These are phyloP conservation scores for Phalloptychus januarius DNA, from an alignment of 2,797 vertebrate genomes.

Conservation along the genomic window DNA sequence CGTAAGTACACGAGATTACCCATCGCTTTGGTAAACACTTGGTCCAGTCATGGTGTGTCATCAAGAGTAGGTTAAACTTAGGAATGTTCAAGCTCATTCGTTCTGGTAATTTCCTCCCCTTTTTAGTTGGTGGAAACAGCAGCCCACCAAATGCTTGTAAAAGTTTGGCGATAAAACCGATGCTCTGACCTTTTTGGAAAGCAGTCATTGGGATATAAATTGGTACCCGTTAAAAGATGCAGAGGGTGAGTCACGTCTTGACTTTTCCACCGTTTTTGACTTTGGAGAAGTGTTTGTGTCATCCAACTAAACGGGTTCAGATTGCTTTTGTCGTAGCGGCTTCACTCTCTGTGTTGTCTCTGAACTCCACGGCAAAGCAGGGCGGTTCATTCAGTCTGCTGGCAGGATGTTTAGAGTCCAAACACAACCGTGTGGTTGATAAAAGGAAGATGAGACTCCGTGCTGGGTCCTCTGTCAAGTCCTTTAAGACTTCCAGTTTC, in stretches of 20 bases:
- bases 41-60: conserved; percentile 64
- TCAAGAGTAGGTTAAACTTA: conserved; percentile 34
- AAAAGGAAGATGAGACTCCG: conserved; percentile 56
- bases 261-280: not conserved
- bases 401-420: conserved; percentile 73
- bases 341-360: conserved; percentile 15
- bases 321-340: conserved; percentile 27
- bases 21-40: conserved; percentile 54
- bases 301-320: not conserved
- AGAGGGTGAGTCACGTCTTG: conserved; percentile 7
- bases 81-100: conserved; percentile 61
- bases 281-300: not conserved
- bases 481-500: conserved; percentile 47
- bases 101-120: conserved; percentile 37
- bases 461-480: conserved; percentile 53
- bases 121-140: conserved; percentile 33
- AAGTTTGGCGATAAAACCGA: conserved; percentile 30
- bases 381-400: conserved; percentile 49
- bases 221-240: conserved; percentile 19
- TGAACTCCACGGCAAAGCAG: conserved; percentile 11
- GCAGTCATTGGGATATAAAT: conserved; percentile 45
- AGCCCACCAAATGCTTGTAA: conserved; percentile 53
- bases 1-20: conserved; percentile 48
- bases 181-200: conserved; percentile 52
- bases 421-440: conserved; percentile 60